Percentiles rank a stretch among this genome's conserved stretches.
Conservation (phyloP, 2,113 vertebrate genomes). For the Platycercus adscitus region DNA sequence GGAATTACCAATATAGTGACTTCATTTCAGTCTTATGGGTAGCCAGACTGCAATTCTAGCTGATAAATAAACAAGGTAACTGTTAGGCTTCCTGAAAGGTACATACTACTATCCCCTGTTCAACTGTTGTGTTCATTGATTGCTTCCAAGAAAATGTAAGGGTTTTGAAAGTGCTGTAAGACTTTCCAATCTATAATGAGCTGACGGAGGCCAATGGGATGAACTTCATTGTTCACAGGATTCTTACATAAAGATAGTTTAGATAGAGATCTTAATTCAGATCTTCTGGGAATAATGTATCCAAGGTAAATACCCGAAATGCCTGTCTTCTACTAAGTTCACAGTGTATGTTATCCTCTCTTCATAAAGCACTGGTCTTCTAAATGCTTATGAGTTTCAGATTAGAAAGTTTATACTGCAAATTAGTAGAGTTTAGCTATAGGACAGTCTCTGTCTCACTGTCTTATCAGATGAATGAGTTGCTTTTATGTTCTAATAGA, state of each 20-base stretch:
- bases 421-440: slow-evolving; percentile 64
- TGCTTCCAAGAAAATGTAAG: background rate
- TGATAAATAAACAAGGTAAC: slow-evolving; percentile 2
- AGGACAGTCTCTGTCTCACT: slow-evolving; percentile 35
- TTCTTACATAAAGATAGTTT: slow-evolving; percentile 49
- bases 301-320: slow-evolving; percentile 55
- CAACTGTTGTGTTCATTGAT: background rate
- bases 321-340: slow-evolving; percentile 42
- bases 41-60: background rate
- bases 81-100: background rate
- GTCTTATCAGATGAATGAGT: slow-evolving; percentile 23
- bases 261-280: slow-evolving; percentile 28
- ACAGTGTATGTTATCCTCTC: slow-evolving; percentile 46
- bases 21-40: background rate
- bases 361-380: slow-evolving; percentile 54
- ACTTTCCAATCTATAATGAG: slow-evolving; percentile 28
- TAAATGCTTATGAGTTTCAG: slow-evolving; percentile 63
- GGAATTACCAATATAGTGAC: background rate
- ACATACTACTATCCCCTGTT: background rate
- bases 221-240: slow-evolving; percentile 28
- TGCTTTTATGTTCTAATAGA: slow-evolving; percentile 50
- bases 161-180: slow-evolving; percentile 20
- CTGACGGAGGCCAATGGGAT: slow-evolving; percentile 29
- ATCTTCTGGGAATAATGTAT: slow-evolving; percentile 36
- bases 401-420: slow-evolving; percentile 49